Base-by-base conservation (phyloP, 2,888 invertebrate species). In the Trimorus sp. region DNA sequence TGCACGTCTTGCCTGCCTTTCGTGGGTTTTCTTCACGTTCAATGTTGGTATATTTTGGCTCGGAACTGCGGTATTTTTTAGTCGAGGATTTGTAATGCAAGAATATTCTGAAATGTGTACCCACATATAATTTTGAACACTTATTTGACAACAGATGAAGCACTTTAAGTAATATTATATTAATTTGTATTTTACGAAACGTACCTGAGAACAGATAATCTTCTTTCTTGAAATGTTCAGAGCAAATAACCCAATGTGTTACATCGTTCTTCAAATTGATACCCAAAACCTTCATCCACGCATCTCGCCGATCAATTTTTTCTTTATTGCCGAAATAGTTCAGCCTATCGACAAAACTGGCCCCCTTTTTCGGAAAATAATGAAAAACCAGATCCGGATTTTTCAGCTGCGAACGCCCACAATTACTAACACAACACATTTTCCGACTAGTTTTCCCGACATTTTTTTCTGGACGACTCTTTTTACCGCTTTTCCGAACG, bases 321-420 rank as follows among this genome's bases (percentile, higher is more conserved):
- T 49, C 53, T 53, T 14, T 40, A 11, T 1, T 53, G 7, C 70
- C 70, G 48, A 70, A 70, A 70, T 48, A 51, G 59, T 70, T 70
- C 36, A 49, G 2, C 12, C 16, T 70, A n/a, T 70, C 70, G 26
- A 70, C n/a, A 58, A 58, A 70, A 49, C 7, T 60, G 4, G 49
- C 40, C 26, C 71, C 71, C 60, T 51, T 71, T 42, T 71, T 60
- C 5, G 71, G 71, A 38, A 38, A n/a, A n/a, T n/a, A n/a, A n/a
- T n/a, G n/a, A n/a, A n/a, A n/a, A n/a, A n/a, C n/a, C n/a, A n/a
- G n/a, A n/a, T n/a, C n/a, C n/a, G n/a, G n/a, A n/a, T n/a, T n/a
- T n/a, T n/a, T n/a, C n/a, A n/a, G n/a, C n/a, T n/a, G n/a, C n/a
- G n/a, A n/a, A n/a, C n/a, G n/a, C n/a, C n/a, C n/a, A n/a, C n/a